Evolutionary conservation across 1,140 invertebrate genomes (phyloP).

Genomic region (Argopecten irradians): DNA sequence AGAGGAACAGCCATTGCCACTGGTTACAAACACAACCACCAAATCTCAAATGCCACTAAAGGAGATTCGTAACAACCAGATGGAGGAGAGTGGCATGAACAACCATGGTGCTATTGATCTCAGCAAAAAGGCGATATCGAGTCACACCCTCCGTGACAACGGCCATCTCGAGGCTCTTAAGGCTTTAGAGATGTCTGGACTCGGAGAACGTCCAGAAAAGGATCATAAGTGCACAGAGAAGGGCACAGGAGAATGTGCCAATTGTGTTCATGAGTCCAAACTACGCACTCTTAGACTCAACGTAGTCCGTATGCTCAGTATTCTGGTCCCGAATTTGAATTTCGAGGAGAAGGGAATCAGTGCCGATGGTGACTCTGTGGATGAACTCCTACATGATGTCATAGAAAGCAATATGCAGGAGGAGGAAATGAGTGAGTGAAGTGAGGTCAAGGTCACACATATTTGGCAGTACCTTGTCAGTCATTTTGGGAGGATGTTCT

Average conservation of each 20-base stretch:
- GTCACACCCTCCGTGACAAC: conserved; percentile 21
- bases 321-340: conserved; percentile 74
- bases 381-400: conserved; percentile 75
- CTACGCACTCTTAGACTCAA: conserved; percentile 71
- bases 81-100: conserved; percentile 42
- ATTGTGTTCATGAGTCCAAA: conserved; percentile 69
- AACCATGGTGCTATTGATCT: conserved; percentile 68
- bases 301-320: conserved; percentile 74
- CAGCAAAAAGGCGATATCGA: conserved; percentile 57
- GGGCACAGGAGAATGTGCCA: conserved; percentile 56
- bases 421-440: conserved; percentile 64
- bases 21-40: conserved; percentile 45
- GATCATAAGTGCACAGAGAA: conserved; percentile 42
- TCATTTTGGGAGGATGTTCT: conserved; percentile 15
- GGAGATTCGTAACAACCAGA: conserved; percentile 57
- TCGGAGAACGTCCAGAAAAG: not conserved
- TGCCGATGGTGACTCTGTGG: conserved; percentile 73
- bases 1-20: conserved; percentile 33
- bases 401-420: conserved; percentile 76
- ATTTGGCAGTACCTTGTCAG: not conserved
- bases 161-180: conserved; percentile 5
- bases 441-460: conserved; percentile 16
- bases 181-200: not conserved
- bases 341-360: conserved; percentile 75
- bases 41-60: conserved; percentile 52